These are phyloP conservation scores for Andrena camellia DNA, from an alignment of 2,888 invertebrate genomes.

Conservation along the genomic window DNA sequence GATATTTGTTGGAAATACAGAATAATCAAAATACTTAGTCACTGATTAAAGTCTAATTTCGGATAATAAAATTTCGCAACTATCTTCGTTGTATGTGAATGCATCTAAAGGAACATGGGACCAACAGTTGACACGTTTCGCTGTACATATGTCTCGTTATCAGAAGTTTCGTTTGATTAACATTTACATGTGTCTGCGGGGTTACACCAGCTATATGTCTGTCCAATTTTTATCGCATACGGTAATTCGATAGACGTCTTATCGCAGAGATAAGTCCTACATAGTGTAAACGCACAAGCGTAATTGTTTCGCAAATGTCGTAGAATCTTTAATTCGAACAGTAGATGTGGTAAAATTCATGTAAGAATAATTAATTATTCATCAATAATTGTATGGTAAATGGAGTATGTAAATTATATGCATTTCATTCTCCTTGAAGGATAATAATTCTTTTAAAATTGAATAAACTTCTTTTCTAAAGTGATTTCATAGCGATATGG, in stretches of 20 bases:
- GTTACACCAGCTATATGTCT: neutral
- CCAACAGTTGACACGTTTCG: neutral
- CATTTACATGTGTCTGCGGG: neutral
- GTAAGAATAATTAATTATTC: too few species aligned
- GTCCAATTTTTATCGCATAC: conserved; percentile 28
- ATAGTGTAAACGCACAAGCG: neutral
- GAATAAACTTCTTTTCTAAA: too few species aligned
- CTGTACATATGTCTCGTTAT: conserved; percentile 17
- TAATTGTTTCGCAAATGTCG: neutral
- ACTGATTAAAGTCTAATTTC: neutral
- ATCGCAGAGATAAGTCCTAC: conserved; percentile 15
- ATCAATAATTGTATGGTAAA: too few species aligned
- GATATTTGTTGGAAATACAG: neutral
- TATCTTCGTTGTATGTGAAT: neutral
- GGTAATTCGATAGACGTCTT: conserved; percentile 28
- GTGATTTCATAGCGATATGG: too few species aligned
- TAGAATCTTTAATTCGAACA: neutral
- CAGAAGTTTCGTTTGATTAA: conserved; percentile 27
- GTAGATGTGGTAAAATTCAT: too few species aligned
- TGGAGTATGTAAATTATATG: too few species aligned
- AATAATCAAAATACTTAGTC: neutral
- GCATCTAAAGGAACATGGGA: neutral
- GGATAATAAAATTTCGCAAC: neutral
- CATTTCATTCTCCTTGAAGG: too few species aligned
- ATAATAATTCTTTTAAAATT: too few species aligned